Percentiles rank a stretch among this genome's conserved stretches.
Evolutionary conservation across 2,797 vertebrate species (phyloP).

Genomic region (Gorsachius magnificus): DNA sequence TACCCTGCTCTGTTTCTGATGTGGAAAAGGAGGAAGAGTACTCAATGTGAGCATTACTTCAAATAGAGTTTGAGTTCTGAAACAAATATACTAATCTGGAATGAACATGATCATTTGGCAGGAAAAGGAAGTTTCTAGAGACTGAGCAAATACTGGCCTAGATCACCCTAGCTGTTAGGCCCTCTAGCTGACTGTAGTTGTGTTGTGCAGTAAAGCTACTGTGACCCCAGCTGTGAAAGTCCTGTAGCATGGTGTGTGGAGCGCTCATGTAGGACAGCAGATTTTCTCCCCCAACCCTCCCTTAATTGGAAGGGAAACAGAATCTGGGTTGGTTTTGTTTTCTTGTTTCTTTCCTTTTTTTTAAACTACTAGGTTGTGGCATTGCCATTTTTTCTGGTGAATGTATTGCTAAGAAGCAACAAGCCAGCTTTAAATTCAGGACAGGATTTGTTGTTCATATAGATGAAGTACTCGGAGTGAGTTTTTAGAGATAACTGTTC

Average conservation of each 20-base stretch:
- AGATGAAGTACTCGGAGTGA: not conserved
- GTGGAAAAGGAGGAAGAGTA: not conserved
- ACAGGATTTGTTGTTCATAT: not conserved
- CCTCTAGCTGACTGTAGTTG: not conserved
- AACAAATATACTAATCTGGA: not conserved
- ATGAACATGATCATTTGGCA: not conserved
- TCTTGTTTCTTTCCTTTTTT: not conserved
- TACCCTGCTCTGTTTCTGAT: not conserved
- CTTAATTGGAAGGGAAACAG: not conserved
- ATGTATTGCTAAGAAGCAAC: not conserved
- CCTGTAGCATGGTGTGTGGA: too few relatives aligned
- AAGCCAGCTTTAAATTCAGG: not conserved
- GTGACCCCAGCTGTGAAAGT: not conserved
- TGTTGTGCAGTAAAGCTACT: not conserved
- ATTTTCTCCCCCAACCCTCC: not conserved
- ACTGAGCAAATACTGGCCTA: not conserved
- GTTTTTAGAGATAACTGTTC: not conserved
- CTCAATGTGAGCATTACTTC: not conserved
- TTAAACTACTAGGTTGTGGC: not conserved
- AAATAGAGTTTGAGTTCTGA: not conserved
- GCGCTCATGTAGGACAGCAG: not conserved
- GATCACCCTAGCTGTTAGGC: not conserved
- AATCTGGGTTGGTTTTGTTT: not conserved
- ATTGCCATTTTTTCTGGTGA: not conserved
- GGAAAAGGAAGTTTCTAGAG: not conserved